Base-by-base conservation (phyloP, 2,888 invertebrate species). In the Hyposoter dolosus region DNA sequence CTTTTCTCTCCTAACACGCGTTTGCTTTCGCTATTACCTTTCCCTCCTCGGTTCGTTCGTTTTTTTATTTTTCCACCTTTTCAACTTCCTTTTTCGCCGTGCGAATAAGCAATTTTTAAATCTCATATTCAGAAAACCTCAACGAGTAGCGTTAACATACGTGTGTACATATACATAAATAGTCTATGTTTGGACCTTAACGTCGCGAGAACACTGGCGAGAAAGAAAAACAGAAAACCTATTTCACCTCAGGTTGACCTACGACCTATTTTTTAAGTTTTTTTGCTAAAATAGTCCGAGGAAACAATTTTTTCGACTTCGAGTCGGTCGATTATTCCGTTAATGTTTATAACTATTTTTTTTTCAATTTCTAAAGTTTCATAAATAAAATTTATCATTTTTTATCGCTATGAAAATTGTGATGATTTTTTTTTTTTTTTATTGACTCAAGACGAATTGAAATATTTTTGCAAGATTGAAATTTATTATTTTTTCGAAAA, bases 71-170 rank as follows among this genome's bases (percentile, higher is more conserved):
- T 35, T 47, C 47, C 69, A 28, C 43, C 71, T 32, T 68, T 50
- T 47, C 71, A 60, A 50, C 65, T 71, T 78, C 66, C 75, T 56
- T 56, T 66, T 75, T 68, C 35, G 50, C 53, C 68, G 45, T 77
- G 82, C 69, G 75, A 80, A 79, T 82, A 79, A 82, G 66, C 82
- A 66, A 69, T 82, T 66, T 79, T 82, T 79, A 56, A 82, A 80
- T 76, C 23, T 63, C 28, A 56, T 28, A 45, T 60, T 76, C 50
- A 71, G 28, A 68, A 71, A 69, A 79, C 69, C 71, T 40, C 32
- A 76, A 47, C 65, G 79, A 53, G 71, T 68, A 15, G 50, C 47
- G 12, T 45, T 17, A 63, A 56, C 19, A 68, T 72, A 35, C 63
- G 32, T 23, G 15, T 43, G 32, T 53, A 17, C 32, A 40, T 53